Conservation (phyloP, 2,797 vertebrate genomes). For the Mormyrus proboscirostris region DNA sequence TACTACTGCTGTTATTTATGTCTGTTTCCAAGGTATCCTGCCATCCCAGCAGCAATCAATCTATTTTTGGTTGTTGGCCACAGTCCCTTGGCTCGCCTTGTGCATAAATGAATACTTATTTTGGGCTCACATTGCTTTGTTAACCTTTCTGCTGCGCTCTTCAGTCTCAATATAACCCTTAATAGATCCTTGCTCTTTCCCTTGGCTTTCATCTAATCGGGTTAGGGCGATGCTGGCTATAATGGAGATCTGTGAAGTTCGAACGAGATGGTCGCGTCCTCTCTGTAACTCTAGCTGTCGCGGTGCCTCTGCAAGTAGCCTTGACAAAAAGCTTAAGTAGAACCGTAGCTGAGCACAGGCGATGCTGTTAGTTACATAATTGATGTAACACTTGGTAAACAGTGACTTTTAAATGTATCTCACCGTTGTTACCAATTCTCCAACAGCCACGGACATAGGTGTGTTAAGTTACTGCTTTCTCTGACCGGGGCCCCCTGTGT, state of each 20-base stretch:
- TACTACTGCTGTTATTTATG: neutral
- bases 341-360: neutral
- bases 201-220: neutral
- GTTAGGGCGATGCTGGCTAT: neutral
- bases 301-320: neutral
- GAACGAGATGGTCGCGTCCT: neutral
- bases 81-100: neutral
- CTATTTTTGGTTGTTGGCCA: neutral
- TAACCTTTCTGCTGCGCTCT: neutral
- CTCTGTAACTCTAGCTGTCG: neutral
- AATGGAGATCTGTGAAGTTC: neutral
- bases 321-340: neutral
- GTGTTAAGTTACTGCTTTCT: neutral
- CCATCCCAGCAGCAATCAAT: neutral
- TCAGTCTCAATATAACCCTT: neutral
- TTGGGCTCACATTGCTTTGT: neutral
- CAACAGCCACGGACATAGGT: neutral
- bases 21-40: neutral
- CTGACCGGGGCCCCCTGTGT: neutral
- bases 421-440: neutral
- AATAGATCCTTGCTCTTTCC: neutral
- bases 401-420: neutral
- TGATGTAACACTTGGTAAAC: slow-evolving; percentile 1
- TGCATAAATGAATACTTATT: neutral
- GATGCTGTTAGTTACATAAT: slow-evolving; percentile 1